Percentiles rank a stretch among this genome's conserved stretches.
Conservation (phyloP, 2,888 invertebrate species). For the Caenorhabditis sp. region DNA sequence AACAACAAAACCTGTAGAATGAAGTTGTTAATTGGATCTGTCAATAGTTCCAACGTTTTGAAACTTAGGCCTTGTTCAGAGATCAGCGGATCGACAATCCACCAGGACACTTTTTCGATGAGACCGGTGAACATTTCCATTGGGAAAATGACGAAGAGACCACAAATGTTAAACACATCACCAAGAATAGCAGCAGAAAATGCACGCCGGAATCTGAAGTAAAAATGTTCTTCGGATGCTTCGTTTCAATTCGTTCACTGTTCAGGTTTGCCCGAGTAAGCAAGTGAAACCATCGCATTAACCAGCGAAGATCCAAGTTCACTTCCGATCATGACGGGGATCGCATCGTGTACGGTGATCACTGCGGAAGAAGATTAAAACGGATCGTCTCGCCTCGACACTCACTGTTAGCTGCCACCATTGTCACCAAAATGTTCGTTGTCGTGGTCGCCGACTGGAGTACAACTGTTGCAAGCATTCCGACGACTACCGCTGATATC, state of each 20-base stretch:
- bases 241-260: slow-evolving; percentile 33
- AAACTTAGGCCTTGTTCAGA: slow-evolving; percentile 67
- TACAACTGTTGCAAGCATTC: slow-evolving; percentile 74
- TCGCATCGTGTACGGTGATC: slow-evolving; percentile 80
- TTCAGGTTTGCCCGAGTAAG: slow-evolving; percentile 79
- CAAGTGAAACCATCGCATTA: slow-evolving; percentile 82
- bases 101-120: slow-evolving; percentile 69
- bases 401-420: slow-evolving; percentile 81
- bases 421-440: slow-evolving; percentile 72
- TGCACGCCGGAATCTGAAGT: slow-evolving; percentile 78
- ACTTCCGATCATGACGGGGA: slow-evolving; percentile 83
- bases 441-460: slow-evolving; percentile 73
- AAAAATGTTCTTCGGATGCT: not conserved
- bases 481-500: slow-evolving; percentile 74
- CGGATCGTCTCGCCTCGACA: not conserved
- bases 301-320: slow-evolving; percentile 83
- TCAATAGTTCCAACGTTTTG: slow-evolving; percentile 71
- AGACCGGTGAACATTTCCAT: slow-evolving; percentile 80
- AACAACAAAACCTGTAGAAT: slow-evolving; percentile 67
- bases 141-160: slow-evolving; percentile 81
- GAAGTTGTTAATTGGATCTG: slow-evolving; percentile 72
- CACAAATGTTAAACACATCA: slow-evolving; percentile 83
- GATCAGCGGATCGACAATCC: slow-evolving; percentile 68
- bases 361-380: slow-evolving; percentile 65
- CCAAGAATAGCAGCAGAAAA: slow-evolving; percentile 83